Evolutionary conservation across 2,888 invertebrate genomes (phyloP).

Genomic region (Sinohyriopsis cumingii): DNA sequence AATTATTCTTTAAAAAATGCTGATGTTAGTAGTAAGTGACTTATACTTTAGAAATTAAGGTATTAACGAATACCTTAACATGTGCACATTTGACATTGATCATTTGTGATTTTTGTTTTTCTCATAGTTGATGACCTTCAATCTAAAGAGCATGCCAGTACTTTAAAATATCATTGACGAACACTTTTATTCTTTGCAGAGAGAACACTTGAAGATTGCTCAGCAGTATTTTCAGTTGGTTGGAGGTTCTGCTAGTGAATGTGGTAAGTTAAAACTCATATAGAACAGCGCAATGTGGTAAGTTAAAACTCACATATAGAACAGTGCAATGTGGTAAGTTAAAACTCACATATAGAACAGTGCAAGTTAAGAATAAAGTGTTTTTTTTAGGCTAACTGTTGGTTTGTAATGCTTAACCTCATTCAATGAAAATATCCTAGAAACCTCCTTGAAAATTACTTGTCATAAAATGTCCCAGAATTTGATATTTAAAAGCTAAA

Average conservation of each 20-base stretch:
- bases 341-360: neutral
- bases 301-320: conserved; percentile 40
- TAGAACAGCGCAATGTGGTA: too few species aligned
- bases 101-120: neutral
- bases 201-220: conserved; percentile 93
- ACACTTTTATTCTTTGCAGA: conserved; percentile 76
- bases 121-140: neutral
- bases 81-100: neutral
- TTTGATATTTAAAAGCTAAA: too few species aligned
- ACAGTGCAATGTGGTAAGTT: conserved; percentile 82
- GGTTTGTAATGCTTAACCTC: neutral
- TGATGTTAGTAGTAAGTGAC: too few species aligned
- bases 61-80: too few species aligned
- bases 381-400: neutral
- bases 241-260: conserved; percentile 96
- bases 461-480: too few species aligned
- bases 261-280: conserved; percentile 74
- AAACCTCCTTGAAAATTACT: too few species aligned
- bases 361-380: neutral
- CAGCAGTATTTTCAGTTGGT: conserved; percentile 97
- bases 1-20: too few species aligned
- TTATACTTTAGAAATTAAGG: too few species aligned
- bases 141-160: neutral
- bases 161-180: too few species aligned
- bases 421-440: too few species aligned